These are phyloP conservation scores for Drosophila nannoptera DNA, from an alignment of 1,140 invertebrate species.

Conservation along the genomic window DNA sequence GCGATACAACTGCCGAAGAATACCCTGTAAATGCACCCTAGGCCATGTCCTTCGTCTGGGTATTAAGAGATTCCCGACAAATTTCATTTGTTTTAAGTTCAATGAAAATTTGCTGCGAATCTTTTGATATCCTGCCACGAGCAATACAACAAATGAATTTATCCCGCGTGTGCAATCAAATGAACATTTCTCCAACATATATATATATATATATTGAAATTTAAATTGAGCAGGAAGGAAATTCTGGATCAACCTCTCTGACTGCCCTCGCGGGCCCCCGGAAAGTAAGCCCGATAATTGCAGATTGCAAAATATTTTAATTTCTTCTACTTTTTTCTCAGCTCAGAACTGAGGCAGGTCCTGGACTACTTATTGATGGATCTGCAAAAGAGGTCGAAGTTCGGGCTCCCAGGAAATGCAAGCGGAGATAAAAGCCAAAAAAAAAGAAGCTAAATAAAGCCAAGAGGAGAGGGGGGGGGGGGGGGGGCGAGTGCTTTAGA, in stretches of 20 bases:
- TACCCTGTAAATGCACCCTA: background rate
- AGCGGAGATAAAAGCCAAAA: background rate
- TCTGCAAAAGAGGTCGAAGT: no score
- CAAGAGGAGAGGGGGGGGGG: slow-evolving; percentile 29
- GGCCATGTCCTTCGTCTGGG: background rate
- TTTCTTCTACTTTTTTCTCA: no score
- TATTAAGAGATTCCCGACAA: slow-evolving; percentile 16
- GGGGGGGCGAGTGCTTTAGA: slow-evolving; percentile 47
- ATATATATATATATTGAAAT: no score
- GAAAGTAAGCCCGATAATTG: no score
- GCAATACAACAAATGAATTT: background rate
- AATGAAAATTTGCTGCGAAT: slow-evolving; percentile 2
- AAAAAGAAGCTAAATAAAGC: background rate
- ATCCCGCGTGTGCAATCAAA: no score
- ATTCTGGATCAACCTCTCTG: no score
- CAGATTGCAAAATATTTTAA: no score
- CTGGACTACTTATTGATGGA: no score
- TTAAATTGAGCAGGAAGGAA: no score
- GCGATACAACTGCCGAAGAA: background rate
- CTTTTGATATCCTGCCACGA: slow-evolving; percentile 4
- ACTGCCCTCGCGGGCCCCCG: no score
- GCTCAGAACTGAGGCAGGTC: no score
- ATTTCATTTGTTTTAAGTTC: slow-evolving; percentile 10
- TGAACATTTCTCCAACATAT: no score
- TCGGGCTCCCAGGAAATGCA: background rate